A percentile compares a stretch with the other conserved stretches of the same genome.
Conservation (phyloP, 2,888 invertebrate species). For the Heliconius ismenius region DNA sequence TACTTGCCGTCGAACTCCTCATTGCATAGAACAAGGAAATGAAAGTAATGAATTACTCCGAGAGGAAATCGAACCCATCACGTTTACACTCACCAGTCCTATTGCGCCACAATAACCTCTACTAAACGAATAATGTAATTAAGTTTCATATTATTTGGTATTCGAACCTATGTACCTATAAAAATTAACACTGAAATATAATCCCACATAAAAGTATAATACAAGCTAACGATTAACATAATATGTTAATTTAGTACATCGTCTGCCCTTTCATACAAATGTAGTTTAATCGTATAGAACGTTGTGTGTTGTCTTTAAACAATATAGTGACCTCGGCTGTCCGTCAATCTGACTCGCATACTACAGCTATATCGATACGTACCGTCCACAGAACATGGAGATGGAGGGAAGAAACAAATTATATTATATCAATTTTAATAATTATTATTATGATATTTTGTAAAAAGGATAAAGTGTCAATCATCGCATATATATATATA, state of each 20-base stretch:
- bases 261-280: slow-evolving; percentile 9
- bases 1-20: not conserved
- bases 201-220: not conserved
- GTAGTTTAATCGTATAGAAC: slow-evolving; percentile 33
- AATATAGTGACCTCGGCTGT: slow-evolving; percentile 54
- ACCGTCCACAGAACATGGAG: not conserved
- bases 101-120: not conserved
- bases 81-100: not conserved
- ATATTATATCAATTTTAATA: not conserved
- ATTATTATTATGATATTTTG: not conserved
- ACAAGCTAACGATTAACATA: slow-evolving; percentile 12
- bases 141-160: not conserved
- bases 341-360: slow-evolving; percentile 53
- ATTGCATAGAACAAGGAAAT: not conserved
- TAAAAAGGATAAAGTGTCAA: too few species aligned
- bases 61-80: not conserved
- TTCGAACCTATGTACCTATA: too few species aligned
- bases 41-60: not conserved
- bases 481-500: too few species aligned
- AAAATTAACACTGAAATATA: not conserved
- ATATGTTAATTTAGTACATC: slow-evolving; percentile 23
- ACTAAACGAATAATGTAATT: not conserved
- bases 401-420: not conserved
- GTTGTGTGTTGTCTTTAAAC: slow-evolving; percentile 34
- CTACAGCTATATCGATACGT: slow-evolving; percentile 41